Evolutionary conservation across 1,140 invertebrate genomes (phyloP), one percentile per base, ranked within the genome.

Genomic region (Achatina immaculata): DNA sequence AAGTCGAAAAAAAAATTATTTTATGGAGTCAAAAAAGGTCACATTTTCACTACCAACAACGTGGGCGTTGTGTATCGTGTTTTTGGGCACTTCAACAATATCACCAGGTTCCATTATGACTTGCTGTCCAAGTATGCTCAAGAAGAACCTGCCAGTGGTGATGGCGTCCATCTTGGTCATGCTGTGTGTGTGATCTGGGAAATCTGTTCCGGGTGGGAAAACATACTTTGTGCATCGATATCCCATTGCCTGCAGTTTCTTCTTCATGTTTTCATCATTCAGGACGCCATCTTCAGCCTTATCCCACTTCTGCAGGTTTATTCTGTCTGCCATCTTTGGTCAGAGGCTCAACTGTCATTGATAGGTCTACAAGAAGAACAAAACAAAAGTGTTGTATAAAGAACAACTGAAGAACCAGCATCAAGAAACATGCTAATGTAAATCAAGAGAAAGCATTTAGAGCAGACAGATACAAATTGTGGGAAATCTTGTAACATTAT

Each of bases 81-180:
- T 81, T 48, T 85, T 86, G 0, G 90, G 90, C 16, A 90, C 87
- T 31, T 89, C 86, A 2, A 90, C 81, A 83, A 89, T 90, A 48
- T 90, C 89, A 11, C 90, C 90, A n/a, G 90, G 89, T 42, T 87
- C 74, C 66, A 90, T 80, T 4, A 88, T 78, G 40, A 89, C 85
- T 28, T 83, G 84, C 77, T 90, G 83, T 28, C 88, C 88, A 81
- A 85, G 85, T 88, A 90, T 90, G 19, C 66, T 79, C 58, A 90
- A 85, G 78, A 85, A 69, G 77, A 90, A 88, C 55, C 84, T 58
- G 55, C 90, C 89, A 24, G 84, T 83, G 4, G 89, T 66, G 51
- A 90, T 89, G 4, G 88, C 83, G 71, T 90, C 89, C 71, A 88
- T 90, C 76, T 90, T 90, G 24, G 86, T 85, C 51, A 87, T 82